Evolutionary conservation across 2,797 vertebrate species (phyloP).

Genomic region (Epinephelus awoara): DNA sequence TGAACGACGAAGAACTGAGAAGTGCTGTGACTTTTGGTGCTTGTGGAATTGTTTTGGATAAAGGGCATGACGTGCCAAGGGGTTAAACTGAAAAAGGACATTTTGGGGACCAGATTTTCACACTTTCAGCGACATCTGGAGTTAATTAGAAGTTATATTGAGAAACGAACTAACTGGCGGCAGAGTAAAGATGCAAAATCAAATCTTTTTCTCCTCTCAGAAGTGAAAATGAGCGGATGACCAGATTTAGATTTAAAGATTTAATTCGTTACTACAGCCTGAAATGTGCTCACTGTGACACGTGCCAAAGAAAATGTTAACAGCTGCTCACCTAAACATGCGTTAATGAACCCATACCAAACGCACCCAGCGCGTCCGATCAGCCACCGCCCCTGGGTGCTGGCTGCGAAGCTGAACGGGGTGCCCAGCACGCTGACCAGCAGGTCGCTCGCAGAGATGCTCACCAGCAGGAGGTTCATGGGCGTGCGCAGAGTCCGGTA

Average conservation of each 20-base stretch:
- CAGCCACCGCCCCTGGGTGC: slow-evolving; percentile 88
- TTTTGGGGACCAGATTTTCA: background rate
- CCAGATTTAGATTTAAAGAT: too few relatives aligned
- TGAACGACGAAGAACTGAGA: background rate
- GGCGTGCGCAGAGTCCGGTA: slow-evolving; percentile 88
- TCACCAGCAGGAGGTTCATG: slow-evolving; percentile 88
- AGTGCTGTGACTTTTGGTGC: background rate
- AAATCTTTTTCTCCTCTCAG: background rate
- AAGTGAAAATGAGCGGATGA: background rate
- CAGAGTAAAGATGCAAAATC: too few relatives aligned
- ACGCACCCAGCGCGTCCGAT: slow-evolving; percentile 86
- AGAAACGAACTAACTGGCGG: background rate
- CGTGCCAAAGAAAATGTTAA: background rate
- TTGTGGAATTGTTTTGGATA: background rate
- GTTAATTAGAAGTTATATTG: background rate
- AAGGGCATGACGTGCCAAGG: background rate
- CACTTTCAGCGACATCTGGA: background rate
- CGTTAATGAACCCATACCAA: slow-evolving; percentile 90
- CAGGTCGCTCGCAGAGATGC: slow-evolving; percentile 87
- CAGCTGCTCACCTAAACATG: slow-evolving; percentile 85
- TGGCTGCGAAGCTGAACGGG: slow-evolving; percentile 91
- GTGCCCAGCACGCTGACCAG: slow-evolving; percentile 87
- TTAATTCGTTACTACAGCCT: background rate
- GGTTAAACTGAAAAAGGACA: background rate
- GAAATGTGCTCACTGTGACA: too few relatives aligned